These are phyloP conservation scores for Hormaphis cornu DNA, from an alignment of 1,140 invertebrate species.

Conservation along the genomic window DNA sequence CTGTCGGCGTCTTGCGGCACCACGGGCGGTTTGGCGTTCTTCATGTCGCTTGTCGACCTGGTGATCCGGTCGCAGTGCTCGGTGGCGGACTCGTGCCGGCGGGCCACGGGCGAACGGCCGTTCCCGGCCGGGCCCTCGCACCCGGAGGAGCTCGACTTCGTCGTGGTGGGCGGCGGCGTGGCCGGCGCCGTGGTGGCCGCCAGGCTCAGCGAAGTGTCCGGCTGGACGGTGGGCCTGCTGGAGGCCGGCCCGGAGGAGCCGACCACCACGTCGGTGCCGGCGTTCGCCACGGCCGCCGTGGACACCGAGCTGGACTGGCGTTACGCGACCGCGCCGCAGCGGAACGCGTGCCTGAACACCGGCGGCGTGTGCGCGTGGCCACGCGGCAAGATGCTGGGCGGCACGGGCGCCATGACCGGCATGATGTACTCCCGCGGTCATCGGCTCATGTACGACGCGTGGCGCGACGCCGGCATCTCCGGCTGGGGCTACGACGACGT, in stretches of 20 bases:
- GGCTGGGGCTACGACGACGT: conserved; percentile 57
- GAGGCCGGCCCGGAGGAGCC: conserved; percentile 61
- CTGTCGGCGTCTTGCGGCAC: conserved; percentile 40
- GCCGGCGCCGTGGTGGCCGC: conserved; percentile 48
- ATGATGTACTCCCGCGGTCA: conserved; percentile 63
- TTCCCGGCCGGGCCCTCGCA: background rate
- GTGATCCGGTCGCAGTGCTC: conserved; percentile 44
- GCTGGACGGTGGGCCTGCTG: conserved; percentile 47
- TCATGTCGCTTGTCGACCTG: conserved; percentile 46
- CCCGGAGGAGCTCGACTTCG: conserved; percentile 40
- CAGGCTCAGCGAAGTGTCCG: conserved; percentile 46
- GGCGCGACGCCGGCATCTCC: conserved; percentile 53
- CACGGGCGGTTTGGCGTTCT: conserved; percentile 44
- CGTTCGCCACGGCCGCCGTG: conserved; percentile 50
- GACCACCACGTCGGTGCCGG: conserved; percentile 55
- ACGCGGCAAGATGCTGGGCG: conserved; percentile 70
- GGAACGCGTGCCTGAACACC: conserved; percentile 47
- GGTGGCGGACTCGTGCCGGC: conserved; percentile 46
- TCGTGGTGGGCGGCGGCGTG: conserved; percentile 39
- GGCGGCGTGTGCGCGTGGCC: conserved; percentile 60
- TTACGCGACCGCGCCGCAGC: conserved; percentile 54
- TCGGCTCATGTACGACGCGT: conserved; percentile 54
- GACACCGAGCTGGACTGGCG: conserved; percentile 53
- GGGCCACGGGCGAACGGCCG: conserved; percentile 13
- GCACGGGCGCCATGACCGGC: conserved; percentile 52